phyloP scores from a whole-genome alignment of 1,140 invertebrate genomes.

The Drosophila santomea region DNA sequence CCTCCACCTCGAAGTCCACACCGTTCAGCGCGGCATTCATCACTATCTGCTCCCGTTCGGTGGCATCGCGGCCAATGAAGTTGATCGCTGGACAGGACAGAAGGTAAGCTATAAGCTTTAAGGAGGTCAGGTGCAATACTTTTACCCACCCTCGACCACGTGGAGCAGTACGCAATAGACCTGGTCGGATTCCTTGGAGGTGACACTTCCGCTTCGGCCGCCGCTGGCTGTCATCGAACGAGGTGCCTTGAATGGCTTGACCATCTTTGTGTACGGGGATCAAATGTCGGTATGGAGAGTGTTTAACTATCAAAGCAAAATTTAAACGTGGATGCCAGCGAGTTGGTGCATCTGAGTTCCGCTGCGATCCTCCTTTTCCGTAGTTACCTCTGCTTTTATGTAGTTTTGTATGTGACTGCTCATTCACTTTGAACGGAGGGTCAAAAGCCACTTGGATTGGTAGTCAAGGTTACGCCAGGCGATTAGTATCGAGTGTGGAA shows the following conservation, averaged over 20 bases:
- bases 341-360: constrained; percentile 13
- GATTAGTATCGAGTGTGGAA: background rate
- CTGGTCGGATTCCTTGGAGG: constrained; percentile 45
- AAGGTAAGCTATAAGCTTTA: background rate
- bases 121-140: background rate
- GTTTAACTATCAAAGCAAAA: constrained; percentile 31
- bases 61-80: constrained; percentile 53
- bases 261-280: constrained; percentile 25
- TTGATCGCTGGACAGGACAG: constrained; percentile 53
- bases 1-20: constrained; percentile 75
- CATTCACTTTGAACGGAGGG: constrained; percentile 5
- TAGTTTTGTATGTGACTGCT: constrained; percentile 12
- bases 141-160: constrained; percentile 61
- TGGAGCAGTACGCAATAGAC: constrained; percentile 73
- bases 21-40: constrained; percentile 71
- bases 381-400: constrained; percentile 1
- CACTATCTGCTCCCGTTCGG: constrained; percentile 55
- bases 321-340: constrained; percentile 14
- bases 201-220: constrained; percentile 19
- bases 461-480: constrained; percentile 19
- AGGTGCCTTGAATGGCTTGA: constrained; percentile 26
- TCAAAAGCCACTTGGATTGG: constrained; percentile 18
- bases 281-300: background rate
- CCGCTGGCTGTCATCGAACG: constrained; percentile 28
- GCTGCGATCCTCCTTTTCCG: constrained; percentile 5